phyloP scores from a whole-genome alignment of 2,888 invertebrate genomes.

The Xanthorhoe designata region DNA sequence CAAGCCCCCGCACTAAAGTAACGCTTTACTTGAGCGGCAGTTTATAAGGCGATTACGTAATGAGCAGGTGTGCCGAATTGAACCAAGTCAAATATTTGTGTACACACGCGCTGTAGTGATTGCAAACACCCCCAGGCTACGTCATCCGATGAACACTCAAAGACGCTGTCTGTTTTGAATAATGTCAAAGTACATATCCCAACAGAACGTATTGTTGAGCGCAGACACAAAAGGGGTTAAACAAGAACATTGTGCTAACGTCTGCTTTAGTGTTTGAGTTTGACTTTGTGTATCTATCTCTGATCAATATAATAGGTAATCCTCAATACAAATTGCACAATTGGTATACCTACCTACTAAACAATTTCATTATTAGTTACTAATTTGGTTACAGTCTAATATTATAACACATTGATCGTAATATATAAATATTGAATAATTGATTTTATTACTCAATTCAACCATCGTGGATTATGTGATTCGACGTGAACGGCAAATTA shows the following conservation, averaged over 20 bases:
- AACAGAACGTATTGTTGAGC: conserved; percentile 18
- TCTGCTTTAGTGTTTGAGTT: conserved; percentile 10
- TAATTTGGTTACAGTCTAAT: neutral
- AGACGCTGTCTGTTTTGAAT: conserved; percentile 33
- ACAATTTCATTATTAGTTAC: neutral
- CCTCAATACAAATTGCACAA: neutral
- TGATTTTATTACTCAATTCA: neutral
- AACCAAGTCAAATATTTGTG: conserved; percentile 56
- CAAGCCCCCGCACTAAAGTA: neutral
- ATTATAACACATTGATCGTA: neutral
- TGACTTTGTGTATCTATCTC: conserved; percentile 10
- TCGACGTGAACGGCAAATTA: neutral
- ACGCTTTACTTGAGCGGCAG: conserved; percentile 31
- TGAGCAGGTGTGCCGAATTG: conserved; percentile 57
- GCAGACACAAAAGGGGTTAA: conserved; percentile 19
- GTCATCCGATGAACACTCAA: conserved; percentile 18
- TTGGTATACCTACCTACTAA: neutral
- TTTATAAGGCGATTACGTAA: conserved; percentile 41
- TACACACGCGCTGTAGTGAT: conserved; percentile 23
- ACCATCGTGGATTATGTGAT: neutral
- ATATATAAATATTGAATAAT: too few species aligned
- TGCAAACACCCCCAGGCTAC: conserved; percentile 31
- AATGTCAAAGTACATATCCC: conserved; percentile 23
- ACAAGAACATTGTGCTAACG: conserved; percentile 5
- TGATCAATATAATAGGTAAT: conserved; percentile 9